These are phyloP conservation scores for Petrolisthes cinctipes DNA, from an alignment of 2,888 invertebrate genomes.

Conservation along the genomic window DNA sequence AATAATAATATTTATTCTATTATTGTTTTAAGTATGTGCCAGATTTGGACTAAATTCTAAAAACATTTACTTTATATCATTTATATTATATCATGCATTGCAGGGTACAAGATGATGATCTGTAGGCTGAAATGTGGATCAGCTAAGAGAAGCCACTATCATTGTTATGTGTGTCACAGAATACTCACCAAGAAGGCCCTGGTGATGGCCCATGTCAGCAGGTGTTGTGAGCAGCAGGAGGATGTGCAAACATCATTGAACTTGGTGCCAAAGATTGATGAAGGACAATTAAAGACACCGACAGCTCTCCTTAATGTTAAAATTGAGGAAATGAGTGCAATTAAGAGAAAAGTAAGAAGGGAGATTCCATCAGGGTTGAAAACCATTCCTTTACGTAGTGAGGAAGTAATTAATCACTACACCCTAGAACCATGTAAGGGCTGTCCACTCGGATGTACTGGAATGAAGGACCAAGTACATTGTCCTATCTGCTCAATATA, in stretches of 20 bases:
- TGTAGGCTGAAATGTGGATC: constrained; percentile 5
- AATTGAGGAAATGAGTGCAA: too few species aligned
- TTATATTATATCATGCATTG: neutral
- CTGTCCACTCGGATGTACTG: constrained; percentile 3
- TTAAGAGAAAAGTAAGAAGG: too few species aligned
- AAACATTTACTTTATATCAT: neutral
- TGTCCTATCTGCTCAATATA: neutral
- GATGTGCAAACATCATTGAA: too few species aligned
- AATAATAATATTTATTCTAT: too few species aligned
- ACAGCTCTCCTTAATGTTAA: too few species aligned
- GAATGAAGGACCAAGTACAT: neutral
- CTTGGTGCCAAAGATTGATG: too few species aligned
- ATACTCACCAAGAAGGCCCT: neutral
- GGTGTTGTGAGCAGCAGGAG: neutral
- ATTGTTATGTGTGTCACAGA: neutral
- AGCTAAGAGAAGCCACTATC: constrained; percentile 11
- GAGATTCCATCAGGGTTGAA: neutral
- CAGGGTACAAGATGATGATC: neutral
- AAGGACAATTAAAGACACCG: too few species aligned
- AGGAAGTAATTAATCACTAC: neutral
- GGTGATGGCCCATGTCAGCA: neutral
- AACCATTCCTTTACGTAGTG: neutral
- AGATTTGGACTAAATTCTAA: too few species aligned
- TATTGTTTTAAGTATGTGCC: too few species aligned
- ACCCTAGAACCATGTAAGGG: neutral